Percentiles rank a stretch among this genome's conserved stretches.
Conservation (phyloP, 2,888 invertebrate genomes). For the Anoncus sp. region DNA sequence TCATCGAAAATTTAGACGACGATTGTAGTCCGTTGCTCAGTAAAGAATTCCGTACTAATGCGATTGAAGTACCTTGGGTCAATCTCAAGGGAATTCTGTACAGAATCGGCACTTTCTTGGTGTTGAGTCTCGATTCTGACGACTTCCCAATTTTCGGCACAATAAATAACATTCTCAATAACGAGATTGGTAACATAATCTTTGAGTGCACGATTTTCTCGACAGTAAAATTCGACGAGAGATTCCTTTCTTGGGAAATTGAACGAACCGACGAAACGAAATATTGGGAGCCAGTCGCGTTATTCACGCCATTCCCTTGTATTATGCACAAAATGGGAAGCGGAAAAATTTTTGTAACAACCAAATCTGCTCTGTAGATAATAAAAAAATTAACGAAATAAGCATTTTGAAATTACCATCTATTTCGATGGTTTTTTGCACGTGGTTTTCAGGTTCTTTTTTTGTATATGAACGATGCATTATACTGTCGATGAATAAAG, state of each 20-base stretch:
- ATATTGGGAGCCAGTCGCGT: constrained; percentile 2
- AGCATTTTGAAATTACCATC: too few relatives aligned
- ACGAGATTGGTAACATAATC: constrained; percentile 10
- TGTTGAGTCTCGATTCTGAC: background rate
- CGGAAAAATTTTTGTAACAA: constrained; percentile 12
- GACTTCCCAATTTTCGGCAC: too few relatives aligned
- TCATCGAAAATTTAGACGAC: background rate
- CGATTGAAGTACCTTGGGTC: constrained; percentile 9
- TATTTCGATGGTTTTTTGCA: too few relatives aligned
- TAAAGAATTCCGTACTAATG: background rate
- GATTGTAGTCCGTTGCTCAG: background rate
- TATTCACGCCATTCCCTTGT: constrained; percentile 15
- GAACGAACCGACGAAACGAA: background rate
- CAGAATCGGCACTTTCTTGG: constrained; percentile 12
- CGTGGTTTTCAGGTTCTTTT: too few relatives aligned
- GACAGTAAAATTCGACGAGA: constrained; percentile 5
- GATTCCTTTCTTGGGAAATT: constrained; percentile 19
- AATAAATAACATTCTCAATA: constrained; percentile 3
- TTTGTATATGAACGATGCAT: too few relatives aligned
- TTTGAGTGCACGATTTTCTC: constrained; percentile 15
- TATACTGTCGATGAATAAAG: too few relatives aligned
- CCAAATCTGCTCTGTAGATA: too few relatives aligned
- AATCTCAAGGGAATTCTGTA: constrained; percentile 12
- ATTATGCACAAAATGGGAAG: constrained; percentile 8
- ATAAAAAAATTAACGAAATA: background rate